Evolutionary conservation across 2,113 vertebrate genomes (phyloP).

Genomic region (human (Homo sapiens)): GRCh38 chr16:315001-315500

Average conservation of each 20-base stretch:
- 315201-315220: too few species aligned
- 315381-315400: neutral
- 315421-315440: neutral
- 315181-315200: neutral
- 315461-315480: neutral
- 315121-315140: too few species aligned
- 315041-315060: neutral
- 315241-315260: neutral
- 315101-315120: neutral
- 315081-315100: too few species aligned
- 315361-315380: neutral
- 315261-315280: neutral
- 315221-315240: neutral
- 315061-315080: too few species aligned
- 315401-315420: neutral
- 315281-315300: neutral
- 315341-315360: neutral
- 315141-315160: too few species aligned
- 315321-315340: neutral
- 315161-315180: neutral
- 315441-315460: neutral
- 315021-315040: neutral
- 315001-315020: too few species aligned
- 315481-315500: neutral
- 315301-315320: neutral